Evolutionary conservation across 2,888 invertebrate species (phyloP).

Genomic region (Rapana venosa): DNA sequence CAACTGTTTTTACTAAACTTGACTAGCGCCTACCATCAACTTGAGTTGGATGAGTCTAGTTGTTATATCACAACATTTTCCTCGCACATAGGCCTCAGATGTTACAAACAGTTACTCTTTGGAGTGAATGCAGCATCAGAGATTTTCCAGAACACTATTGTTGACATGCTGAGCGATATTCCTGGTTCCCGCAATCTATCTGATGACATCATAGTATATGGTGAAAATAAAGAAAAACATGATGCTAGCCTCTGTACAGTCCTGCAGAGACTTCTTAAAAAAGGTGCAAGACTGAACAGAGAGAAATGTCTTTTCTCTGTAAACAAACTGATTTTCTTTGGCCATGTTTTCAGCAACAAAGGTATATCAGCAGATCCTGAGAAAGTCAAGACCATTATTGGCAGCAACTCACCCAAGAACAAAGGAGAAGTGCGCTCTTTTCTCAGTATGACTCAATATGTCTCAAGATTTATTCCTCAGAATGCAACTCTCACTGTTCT

Average conservation of each 20-base stretch:
- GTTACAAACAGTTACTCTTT: slow-evolving; percentile 47
- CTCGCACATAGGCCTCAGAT: slow-evolving; percentile 51
- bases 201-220: slow-evolving; percentile 76
- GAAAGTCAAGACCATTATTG: background rate
- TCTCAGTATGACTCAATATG: slow-evolving; percentile 1
- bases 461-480: background rate
- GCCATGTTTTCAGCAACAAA: background rate
- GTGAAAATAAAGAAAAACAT: slow-evolving; percentile 62
- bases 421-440: background rate
- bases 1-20: slow-evolving; percentile 56
- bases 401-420: background rate
- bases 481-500: background rate
- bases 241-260: background rate
- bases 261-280: background rate
- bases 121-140: slow-evolving; percentile 76
- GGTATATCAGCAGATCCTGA: background rate
- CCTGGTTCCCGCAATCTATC: slow-evolving; percentile 73
- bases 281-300: background rate
- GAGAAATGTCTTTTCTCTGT: background rate
- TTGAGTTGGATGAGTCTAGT: slow-evolving; percentile 58
- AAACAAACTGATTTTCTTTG: background rate
- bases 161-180: slow-evolving; percentile 69
- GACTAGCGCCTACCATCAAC: slow-evolving; percentile 56
- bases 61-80: slow-evolving; percentile 55
- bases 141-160: slow-evolving; percentile 71